Evolutionary conservation across 2,113 vertebrate species (phyloP), one percentile per base, ranked within the genome.

Genomic region (Pterocles gutturalis): DNA sequence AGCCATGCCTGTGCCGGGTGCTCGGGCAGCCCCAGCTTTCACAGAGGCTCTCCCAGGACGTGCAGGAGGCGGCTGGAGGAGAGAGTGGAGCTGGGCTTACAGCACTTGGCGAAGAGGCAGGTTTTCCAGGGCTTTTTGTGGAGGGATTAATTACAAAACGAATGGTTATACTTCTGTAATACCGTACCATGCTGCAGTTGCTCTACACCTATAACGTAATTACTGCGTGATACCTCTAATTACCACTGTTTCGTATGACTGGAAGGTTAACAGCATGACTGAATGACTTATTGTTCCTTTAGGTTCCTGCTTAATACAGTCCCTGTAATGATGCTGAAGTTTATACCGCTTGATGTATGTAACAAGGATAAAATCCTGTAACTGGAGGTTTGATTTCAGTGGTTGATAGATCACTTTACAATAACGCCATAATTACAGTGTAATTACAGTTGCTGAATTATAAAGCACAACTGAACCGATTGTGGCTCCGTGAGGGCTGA

Each of bases 151-250:
- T 95, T 95, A 51, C 83, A 43, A 84, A 94, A 89, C 25, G 25
- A 82, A 89, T 36, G 36, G 69, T 77, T 82, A 1, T 45, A 67
- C 34, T 41, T 61, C 51, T 62, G 48, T 79, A 84, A 82, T n/a
- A 25, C 45, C 1, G 10, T 83, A 53, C 61, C 28, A 2, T 89
- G 55, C 91, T 94, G 94, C 95, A 71, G 93, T 83, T 96, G 61
- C 83, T 79, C 86, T 89, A 91, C 91, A 95, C 91, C 95, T 95
- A 73, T 90, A 97, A 95, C 13, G 48, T 84, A 97, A 95, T 98
- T 96, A 93, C 72, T 91, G 75, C 61, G 75, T 34, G 92, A 87
- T 93, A 80, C 89, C 89, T 90, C 94, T 91, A 88, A 96, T 97
- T 95, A 93, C 91, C 76, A 70, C 75, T 77, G 95, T 87, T 94